Evolutionary conservation across 2,888 invertebrate genomes (phyloP).

Genomic region (Macrophya alboannulata): DNA sequence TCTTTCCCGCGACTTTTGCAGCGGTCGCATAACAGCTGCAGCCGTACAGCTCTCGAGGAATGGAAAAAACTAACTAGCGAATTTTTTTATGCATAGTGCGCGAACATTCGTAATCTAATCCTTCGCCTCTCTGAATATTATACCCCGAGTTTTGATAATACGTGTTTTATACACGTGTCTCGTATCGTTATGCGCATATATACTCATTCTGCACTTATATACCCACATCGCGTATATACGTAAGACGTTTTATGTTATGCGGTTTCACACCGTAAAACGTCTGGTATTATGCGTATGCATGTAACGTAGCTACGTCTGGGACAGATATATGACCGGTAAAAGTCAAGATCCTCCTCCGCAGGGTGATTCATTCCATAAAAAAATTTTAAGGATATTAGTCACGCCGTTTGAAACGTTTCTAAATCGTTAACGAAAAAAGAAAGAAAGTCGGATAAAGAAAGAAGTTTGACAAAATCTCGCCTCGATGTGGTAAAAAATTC

Average conservation of each 20-base stretch:
- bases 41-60: background rate
- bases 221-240: background rate
- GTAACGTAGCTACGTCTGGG: background rate
- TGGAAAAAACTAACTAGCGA: background rate
- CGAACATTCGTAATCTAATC: conserved; percentile 45
- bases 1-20: background rate
- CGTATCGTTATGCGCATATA: background rate
- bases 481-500: background rate
- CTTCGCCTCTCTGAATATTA: background rate
- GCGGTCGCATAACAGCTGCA: background rate
- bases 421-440: background rate
- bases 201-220: too few relatives aligned
- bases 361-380: conserved; percentile 39
- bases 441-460: background rate
- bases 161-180: background rate
- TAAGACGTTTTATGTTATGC: background rate
- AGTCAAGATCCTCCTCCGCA: conserved; percentile 38
- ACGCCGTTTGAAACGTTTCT: background rate
- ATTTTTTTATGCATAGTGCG: background rate
- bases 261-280: background rate
- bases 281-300: background rate
- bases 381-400: background rate
- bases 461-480: background rate
- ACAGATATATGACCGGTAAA: conserved; percentile 38
- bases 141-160: conserved; percentile 18